Evolutionary conservation across 2,113 vertebrate genomes (phyloP).

Genomic region (Chlorocebus sabaeus): DNA sequence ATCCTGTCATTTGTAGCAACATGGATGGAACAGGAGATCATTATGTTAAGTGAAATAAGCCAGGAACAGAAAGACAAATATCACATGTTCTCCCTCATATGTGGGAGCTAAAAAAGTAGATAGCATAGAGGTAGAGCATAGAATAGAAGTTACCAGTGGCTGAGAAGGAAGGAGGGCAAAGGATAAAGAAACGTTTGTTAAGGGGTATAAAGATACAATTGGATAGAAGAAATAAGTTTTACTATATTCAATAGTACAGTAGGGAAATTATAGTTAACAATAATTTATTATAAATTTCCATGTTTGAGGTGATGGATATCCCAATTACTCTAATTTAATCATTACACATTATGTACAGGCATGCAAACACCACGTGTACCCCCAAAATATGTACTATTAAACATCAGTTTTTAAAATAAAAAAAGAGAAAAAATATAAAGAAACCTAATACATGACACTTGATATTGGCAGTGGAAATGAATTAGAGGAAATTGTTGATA

Average conservation of each 20-base stretch:
- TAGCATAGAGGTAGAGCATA: neutral
- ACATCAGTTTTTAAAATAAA: neutral
- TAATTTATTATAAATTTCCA: neutral
- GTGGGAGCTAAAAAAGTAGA: neutral
- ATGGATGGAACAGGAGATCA: neutral
- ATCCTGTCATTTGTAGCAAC: neutral
- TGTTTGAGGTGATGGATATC: neutral
- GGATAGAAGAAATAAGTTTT: neutral
- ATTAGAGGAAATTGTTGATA: neutral
- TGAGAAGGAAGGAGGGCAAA: neutral
- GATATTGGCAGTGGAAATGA: neutral
- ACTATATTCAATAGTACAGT: neutral
- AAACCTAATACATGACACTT: neutral
- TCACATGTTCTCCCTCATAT: neutral
- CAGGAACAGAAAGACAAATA: neutral
- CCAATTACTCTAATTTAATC: neutral
- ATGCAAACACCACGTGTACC: neutral
- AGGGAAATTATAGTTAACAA: neutral
- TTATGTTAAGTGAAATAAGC: neutral
- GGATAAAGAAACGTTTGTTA: neutral
- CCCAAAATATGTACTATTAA: neutral
- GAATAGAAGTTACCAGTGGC: neutral
- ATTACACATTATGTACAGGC: neutral
- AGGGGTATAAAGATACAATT: neutral
- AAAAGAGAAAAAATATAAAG: neutral